Evolutionary conservation across 2,797 vertebrate species (phyloP), one percentile per base, ranked within the genome.

Genomic region (Notolabrus celidotus): DNA sequence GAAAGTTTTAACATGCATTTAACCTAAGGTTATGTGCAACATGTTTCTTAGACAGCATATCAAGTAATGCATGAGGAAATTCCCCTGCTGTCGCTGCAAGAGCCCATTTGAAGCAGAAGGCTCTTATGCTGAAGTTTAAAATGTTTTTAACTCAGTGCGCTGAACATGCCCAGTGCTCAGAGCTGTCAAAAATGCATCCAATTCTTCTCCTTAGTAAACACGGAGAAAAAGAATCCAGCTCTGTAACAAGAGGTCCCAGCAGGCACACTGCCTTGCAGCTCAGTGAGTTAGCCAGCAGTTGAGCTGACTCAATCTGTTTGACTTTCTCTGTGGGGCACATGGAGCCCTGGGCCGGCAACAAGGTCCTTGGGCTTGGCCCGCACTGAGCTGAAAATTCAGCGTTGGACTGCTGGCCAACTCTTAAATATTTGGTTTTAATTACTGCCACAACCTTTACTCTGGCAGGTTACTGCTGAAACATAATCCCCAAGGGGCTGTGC

Each of bases 351-450:
- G 90, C 87, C 85, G 84, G 70, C 90, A 87, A 87, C 89, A 68
- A 79, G 87, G 88, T 86, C 90, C 69, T 72, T 74, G 73, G 80
- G 79, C 78, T 89, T 87, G 83, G 85, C 82, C 81, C 62, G 64
- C 75, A 88, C 88, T 92, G 89, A 93, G 92, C 88, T 91, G 76
- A 88, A 92, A 92, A 92, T 87, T 90, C 92, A 88, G 87, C 60
- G 54, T 82, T 20, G 57, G 81, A 88, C 82, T 69, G 73, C 80
- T 70, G 74, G 88, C 73, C 85, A 88, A 74, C 88, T 91, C 89
- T 93, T 93, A 93, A 94, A 93, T 94, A 94, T 95, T 95, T 94
- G 92, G 90, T 92, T 95, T 94, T 94, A 91, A 93, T 94, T 94
- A 93, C 91, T 91, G 89, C 89, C 86, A 89, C 89, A 93, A 93